Evolutionary conservation across 2,113 vertebrate species (phyloP).

Genomic region (Desmodus rotundus): DNA sequence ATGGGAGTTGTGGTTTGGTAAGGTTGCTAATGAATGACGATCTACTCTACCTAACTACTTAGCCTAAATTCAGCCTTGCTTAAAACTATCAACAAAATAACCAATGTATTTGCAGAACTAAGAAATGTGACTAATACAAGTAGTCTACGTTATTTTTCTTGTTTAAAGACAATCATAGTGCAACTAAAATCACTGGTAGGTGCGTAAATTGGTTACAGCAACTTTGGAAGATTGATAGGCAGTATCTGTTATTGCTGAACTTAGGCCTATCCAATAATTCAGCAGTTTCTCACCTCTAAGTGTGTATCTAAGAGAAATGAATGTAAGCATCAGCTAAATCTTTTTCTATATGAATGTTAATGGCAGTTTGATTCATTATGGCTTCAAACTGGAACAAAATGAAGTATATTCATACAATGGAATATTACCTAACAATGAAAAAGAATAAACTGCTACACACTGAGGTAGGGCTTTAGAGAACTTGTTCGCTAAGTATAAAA

Average conservation of each 20-base stretch:
- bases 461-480: background rate
- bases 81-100: background rate
- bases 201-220: background rate
- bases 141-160: background rate
- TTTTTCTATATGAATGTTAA: background rate
- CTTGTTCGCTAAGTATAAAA: background rate
- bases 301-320: background rate
- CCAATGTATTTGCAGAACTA: background rate
- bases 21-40: background rate
- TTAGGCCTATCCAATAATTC: background rate
- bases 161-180: background rate
- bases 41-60: background rate
- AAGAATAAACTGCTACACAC: background rate
- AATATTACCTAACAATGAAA: background rate
- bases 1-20: background rate
- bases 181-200: background rate
- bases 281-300: background rate
- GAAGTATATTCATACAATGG: background rate
- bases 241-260: background rate
- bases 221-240: background rate
- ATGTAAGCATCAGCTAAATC: background rate
- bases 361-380: conserved; percentile 1
- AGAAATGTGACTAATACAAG: background rate
- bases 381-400: background rate
- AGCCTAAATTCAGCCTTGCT: background rate